Evolutionary conservation across 2,113 vertebrate genomes (phyloP).

Genomic region (Holacanthus passer): DNA sequence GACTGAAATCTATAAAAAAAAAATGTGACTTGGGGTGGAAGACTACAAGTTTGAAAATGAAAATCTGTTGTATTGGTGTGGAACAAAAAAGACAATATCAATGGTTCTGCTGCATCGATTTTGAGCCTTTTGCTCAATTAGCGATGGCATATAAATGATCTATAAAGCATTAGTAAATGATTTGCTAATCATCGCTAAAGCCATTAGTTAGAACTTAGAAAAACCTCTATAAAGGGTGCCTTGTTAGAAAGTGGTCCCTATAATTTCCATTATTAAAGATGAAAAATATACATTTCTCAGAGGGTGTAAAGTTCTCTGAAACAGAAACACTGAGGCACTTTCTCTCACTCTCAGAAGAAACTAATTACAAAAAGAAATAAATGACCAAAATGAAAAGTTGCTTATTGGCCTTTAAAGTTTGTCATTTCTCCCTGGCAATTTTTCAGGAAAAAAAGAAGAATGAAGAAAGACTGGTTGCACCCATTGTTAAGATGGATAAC

Average conservation of each 20-base stretch:
- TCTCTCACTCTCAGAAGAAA: not conserved
- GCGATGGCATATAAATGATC: not conserved
- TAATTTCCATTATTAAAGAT: not conserved
- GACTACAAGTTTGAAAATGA: too few relatives aligned
- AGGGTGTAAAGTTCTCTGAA: too few relatives aligned
- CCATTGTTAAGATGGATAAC: constrained; percentile 23
- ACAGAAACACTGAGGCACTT: not conserved
- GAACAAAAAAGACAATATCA: too few relatives aligned
- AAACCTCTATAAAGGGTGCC: too few relatives aligned
- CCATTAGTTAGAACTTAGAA: not conserved
- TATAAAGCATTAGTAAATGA: not conserved
- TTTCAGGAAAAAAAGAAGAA: not conserved
- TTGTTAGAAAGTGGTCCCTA: not conserved
- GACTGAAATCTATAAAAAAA: not conserved
- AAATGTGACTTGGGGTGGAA: too few relatives aligned
- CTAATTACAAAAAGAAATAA: not conserved
- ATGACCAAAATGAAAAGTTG: not conserved
- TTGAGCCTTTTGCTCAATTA: not conserved
- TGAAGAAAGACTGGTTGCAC: not conserved
- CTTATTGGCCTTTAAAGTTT: not conserved
- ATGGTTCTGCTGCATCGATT: not conserved
- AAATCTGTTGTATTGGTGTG: too few relatives aligned
- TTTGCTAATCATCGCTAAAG: not conserved
- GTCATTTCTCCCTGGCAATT: not conserved
- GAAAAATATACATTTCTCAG: not conserved